Conservation (phyloP, 2,113 vertebrate species). For the Sceloporus undulatus region DNA sequence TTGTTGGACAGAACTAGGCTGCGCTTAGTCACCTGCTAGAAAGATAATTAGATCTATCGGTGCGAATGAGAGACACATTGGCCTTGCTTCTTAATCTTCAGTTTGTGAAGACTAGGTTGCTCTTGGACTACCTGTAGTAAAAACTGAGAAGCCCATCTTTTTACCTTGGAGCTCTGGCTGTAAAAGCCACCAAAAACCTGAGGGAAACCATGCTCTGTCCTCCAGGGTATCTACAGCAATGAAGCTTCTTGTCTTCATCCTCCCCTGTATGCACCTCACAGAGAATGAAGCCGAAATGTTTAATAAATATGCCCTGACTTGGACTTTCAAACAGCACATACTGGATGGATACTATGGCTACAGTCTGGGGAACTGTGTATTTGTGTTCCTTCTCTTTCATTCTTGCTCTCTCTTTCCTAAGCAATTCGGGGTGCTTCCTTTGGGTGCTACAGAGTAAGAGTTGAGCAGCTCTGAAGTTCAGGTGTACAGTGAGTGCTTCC, state of each 20-base stretch:
- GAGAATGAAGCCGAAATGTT: background rate
- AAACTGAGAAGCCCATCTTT: too few species aligned
- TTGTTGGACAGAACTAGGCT: too few species aligned
- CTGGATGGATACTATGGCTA: slow-evolving; percentile 54
- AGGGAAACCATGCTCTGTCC: background rate
- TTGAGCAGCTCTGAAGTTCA: too few species aligned
- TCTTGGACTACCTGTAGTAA: too few species aligned
- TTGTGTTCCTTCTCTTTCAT: background rate
- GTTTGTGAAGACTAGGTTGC: too few species aligned
- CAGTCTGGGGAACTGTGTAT: slow-evolving; percentile 71
- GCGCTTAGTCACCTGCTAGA: too few species aligned
- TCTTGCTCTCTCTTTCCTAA: background rate
- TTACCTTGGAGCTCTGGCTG: background rate
- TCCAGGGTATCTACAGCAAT: background rate
- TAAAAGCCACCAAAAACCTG: background rate
- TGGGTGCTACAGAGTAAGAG: background rate
- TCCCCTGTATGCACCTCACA: background rate
- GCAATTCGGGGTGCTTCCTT: background rate
- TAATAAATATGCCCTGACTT: background rate
- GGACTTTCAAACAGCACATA: background rate
- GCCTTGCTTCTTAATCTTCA: too few species aligned
- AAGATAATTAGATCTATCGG: too few species aligned
- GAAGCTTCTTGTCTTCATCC: background rate
- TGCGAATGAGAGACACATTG: too few species aligned
- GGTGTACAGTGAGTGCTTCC: too few species aligned